These are phyloP conservation scores for Junonia oenone DNA, from an alignment of 2,888 invertebrate species.

Conservation along the genomic window DNA sequence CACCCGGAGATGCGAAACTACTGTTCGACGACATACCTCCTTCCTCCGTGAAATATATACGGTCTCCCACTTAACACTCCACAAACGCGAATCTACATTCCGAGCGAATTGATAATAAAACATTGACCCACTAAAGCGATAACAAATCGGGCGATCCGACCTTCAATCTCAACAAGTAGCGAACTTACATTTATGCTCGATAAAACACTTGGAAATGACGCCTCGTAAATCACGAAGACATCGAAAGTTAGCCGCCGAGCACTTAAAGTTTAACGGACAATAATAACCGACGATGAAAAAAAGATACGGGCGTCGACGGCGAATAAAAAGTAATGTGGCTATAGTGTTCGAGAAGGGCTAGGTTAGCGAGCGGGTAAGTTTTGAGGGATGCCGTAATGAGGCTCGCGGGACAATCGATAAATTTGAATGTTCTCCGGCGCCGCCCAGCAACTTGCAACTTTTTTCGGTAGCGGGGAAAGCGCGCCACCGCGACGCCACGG, in stretches of 20 bases:
- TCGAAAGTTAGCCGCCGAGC: constrained; percentile 75
- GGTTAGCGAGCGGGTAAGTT: constrained; percentile 71
- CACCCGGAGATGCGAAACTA: constrained; percentile 65
- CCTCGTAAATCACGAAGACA: constrained; percentile 74
- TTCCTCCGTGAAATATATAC: constrained; percentile 60
- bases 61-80: constrained; percentile 54
- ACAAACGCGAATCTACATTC: constrained; percentile 33
- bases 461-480: constrained; percentile 69
- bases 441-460: constrained; percentile 76
- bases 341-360: constrained; percentile 71
- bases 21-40: constrained; percentile 65
- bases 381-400: constrained; percentile 77
- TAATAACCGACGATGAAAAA: constrained; percentile 75
- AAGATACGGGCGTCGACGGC: constrained; percentile 52
- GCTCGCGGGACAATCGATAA: constrained; percentile 76
- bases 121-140: constrained; percentile 58
- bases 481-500: constrained; percentile 66
- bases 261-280: constrained; percentile 79
- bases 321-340: constrained; percentile 74
- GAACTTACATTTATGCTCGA: constrained; percentile 76
- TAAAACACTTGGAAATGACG: constrained; percentile 75
- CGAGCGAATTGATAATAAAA: constrained; percentile 34
- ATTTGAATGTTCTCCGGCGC: constrained; percentile 78
- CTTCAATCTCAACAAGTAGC: constrained; percentile 76
- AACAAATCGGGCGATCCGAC: constrained; percentile 50